Evolutionary conservation across 2,888 invertebrate species (phyloP).

Genomic region (Dichetophora obliterata): DNA sequence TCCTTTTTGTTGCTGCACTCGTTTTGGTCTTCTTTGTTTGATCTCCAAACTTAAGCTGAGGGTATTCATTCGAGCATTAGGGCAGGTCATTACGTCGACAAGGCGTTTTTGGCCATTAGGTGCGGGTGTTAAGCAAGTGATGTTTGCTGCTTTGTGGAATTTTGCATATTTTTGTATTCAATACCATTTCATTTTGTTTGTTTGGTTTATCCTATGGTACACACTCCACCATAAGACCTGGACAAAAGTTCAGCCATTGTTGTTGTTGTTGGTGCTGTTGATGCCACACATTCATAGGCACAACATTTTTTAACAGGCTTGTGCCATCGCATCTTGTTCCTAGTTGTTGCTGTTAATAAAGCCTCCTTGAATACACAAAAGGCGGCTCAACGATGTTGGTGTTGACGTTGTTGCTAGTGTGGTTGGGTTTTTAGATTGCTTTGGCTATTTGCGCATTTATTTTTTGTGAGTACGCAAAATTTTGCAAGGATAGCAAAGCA

Average conservation of each 20-base stretch:
- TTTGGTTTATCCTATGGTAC: background rate
- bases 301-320: background rate
- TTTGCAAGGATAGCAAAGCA: background rate
- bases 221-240: background rate
- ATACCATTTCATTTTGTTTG: no score
- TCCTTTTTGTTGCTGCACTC: no score
- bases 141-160: conserved; percentile 4
- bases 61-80: background rate
- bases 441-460: background rate
- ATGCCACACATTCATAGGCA: background rate
- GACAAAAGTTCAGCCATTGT: background rate
- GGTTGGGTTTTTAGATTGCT: background rate
- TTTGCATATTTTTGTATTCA: background rate
- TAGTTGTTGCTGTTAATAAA: conserved; percentile 34
- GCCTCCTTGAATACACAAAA: conserved; percentile 26
- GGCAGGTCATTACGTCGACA: conserved; percentile 31
- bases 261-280: background rate
- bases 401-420: background rate
- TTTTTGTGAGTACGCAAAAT: background rate
- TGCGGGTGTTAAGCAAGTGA: conserved; percentile 41
- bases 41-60: background rate
- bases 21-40: background rate
- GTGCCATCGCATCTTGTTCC: conserved; percentile 31
- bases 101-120: conserved; percentile 34
- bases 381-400: conserved; percentile 31